These are phyloP conservation scores for Siniperca chuatsi DNA, from an alignment of 2,113 vertebrate species.

Conservation along the genomic window DNA sequence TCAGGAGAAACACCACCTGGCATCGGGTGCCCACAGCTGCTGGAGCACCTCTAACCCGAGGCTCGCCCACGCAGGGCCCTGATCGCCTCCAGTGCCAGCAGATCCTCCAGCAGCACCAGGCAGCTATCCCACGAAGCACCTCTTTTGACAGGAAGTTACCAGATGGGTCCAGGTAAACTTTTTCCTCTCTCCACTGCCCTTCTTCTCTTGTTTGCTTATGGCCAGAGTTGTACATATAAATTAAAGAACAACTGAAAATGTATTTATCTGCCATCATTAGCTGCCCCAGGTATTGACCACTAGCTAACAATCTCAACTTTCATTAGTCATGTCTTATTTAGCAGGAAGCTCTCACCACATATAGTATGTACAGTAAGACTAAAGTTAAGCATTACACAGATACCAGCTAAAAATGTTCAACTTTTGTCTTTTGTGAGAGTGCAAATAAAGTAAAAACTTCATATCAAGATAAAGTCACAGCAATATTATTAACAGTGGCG, in stretches of 20 bases:
- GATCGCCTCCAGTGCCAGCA: conserved; percentile 93
- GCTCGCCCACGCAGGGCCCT: conserved; percentile 91
- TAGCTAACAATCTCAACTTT: background rate
- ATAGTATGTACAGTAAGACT: background rate
- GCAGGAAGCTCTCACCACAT: background rate
- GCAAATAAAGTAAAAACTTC: background rate
- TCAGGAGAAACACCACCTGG: conserved; percentile 97
- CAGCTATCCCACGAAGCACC: conserved; percentile 93
- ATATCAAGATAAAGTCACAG: background rate
- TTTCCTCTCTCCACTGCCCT: background rate
- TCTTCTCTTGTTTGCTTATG: background rate
- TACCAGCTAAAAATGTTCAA: background rate
- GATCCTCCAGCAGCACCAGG: conserved; percentile 91
- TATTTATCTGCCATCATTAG: background rate
- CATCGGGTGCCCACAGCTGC: conserved; percentile 92
- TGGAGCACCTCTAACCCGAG: conserved; percentile 87
- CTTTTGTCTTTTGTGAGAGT: background rate
- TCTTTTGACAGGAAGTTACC: conserved; percentile 96
- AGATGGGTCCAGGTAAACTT: conserved; percentile 91
- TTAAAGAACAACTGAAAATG: background rate
- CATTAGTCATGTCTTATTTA: background rate
- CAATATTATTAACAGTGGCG: background rate
- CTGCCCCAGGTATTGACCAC: background rate
- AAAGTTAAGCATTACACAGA: background rate
- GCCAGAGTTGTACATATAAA: background rate